A percentile compares a stretch with the other conserved stretches of the same genome.
These are phyloP conservation scores for Daphoenositta chrysoptera DNA, from an alignment of 2,113 vertebrate genomes.

Conservation along the genomic window DNA sequence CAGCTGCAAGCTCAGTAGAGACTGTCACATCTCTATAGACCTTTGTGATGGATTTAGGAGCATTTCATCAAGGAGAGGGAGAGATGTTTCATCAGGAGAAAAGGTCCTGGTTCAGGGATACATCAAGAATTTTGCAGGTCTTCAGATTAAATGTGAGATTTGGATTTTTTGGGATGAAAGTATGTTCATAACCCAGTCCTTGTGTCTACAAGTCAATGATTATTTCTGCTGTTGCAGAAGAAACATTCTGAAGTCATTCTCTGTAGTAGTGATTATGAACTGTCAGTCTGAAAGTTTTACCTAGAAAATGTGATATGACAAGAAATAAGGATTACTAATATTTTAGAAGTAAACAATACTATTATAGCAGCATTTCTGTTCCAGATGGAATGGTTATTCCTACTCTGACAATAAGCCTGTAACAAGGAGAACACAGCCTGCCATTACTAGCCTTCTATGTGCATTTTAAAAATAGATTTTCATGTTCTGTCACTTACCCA, in stretches of 20 bases:
- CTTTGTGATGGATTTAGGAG: neutral
- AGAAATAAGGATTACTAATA: neutral
- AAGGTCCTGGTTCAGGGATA: neutral
- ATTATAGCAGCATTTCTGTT: neutral
- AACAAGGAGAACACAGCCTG: neutral
- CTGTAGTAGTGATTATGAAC: neutral
- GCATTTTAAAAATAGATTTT: slow-evolving; percentile 18
- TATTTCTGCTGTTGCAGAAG: neutral
- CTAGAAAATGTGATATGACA: neutral
- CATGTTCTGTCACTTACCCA: slow-evolving; percentile 66
- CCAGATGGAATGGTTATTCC: neutral
- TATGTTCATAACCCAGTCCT: neutral
- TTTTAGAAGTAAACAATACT: neutral
- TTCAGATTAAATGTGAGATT: neutral
- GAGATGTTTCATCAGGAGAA: neutral
- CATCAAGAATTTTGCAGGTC: neutral
- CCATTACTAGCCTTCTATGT: neutral
- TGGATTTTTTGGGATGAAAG: neutral
- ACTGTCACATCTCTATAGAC: neutral
- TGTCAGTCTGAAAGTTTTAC: neutral
- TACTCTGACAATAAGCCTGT: neutral
- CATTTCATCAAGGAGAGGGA: neutral
- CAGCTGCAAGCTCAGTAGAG: neutral
- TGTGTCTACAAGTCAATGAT: neutral
- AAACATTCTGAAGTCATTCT: neutral